Base-by-base conservation (phyloP, 2,888 invertebrate genomes). In the Branchellion lobata region DNA sequence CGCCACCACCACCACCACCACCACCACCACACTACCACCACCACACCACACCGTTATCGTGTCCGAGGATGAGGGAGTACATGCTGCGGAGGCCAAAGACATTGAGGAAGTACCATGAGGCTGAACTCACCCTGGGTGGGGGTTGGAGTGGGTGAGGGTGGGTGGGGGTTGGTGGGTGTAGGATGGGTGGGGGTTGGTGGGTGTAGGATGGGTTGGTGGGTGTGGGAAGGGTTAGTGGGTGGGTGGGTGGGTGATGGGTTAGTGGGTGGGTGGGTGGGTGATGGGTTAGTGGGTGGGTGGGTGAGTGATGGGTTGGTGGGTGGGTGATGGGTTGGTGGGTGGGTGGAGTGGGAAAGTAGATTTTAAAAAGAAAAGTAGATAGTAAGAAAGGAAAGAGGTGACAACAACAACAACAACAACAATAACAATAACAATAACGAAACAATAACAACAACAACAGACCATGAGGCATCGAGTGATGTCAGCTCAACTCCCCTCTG, bases 51-150 rank as follows among this genome's bases (percentile, higher is more conserved):
- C 92, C 93, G 90, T 99, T 99, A 87, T 98, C 98, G 87, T 97
- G 97, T 81, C 99, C 99, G 80, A 99, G 90, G 8, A 99, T 98
- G 53, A 99, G 90, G 0, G 96, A 93, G 87, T 99, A 99, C 87
- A 99, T 98, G 83, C 96, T 96, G 80, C 99, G 90, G 74, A 99
- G 90, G 27, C 99, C 99, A 88, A 99, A 99, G 0, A 99, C 98
- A 87, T 99, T 99, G 21, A 99, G 91, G 89, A 99, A 99, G 89
- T 99, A 99, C 99, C 99, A 99, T 0, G 98, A 98, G 0, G 97
- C 98, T 0, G 98, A 99, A 0, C 98, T 97, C 0, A 98, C 99
- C 89, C 88, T 88, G 84, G 53, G 84, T 84, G 51, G 18, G 8
- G 47, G 18, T 47, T 47, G 8, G 8, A 47, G 18, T 14, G 47